Conservation (phyloP, 1,140 invertebrate species). For the Paraescarpia echinospica region DNA sequence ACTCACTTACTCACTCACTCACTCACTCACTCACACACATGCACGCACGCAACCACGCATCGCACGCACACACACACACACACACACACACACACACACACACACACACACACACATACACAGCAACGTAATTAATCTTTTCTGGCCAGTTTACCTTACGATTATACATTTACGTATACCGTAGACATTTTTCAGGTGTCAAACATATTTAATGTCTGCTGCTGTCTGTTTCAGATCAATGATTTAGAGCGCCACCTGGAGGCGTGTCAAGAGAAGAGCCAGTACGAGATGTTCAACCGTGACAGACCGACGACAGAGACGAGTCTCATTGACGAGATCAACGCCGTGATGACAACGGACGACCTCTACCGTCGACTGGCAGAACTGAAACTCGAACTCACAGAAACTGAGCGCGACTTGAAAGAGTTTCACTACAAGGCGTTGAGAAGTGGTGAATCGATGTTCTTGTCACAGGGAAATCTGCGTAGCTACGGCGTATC, state of each 20-base stretch:
- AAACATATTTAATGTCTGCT: background rate
- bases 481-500: background rate
- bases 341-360: background rate
- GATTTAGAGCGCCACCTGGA: background rate
- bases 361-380: background rate
- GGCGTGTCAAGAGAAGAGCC: background rate
- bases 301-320: background rate
- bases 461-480: background rate
- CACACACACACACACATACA: no score
- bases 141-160: background rate
- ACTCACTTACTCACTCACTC: no score
- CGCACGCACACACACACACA: no score
- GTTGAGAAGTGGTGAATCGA: background rate
- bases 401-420: background rate
- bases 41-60: no score
- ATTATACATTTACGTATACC: background rate
- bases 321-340: background rate
- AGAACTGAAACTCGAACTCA: background rate
- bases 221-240: background rate
- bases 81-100: no score
- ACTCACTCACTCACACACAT: no score
- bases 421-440: background rate
- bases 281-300: background rate
- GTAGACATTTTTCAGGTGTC: background rate
- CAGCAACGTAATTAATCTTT: no score